Conservation (phyloP, 2,888 invertebrate species). For the Morinoia aosen region DNA sequence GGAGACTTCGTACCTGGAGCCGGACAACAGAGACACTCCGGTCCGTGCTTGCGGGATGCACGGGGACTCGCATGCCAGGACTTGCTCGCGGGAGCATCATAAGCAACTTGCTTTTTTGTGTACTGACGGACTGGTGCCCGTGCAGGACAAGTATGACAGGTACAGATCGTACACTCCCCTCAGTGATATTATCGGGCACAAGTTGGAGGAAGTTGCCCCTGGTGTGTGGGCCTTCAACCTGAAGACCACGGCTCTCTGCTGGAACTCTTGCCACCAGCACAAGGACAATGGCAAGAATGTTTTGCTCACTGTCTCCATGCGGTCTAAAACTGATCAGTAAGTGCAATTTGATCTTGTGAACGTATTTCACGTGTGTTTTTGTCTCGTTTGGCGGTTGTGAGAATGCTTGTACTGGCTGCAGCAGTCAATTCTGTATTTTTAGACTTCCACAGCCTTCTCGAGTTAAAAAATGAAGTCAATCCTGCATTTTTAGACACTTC, state of each 20-base stretch:
- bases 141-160: background rate
- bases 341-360: background rate
- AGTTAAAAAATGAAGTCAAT: too few relatives aligned
- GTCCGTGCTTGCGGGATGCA: background rate
- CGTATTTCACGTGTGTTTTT: background rate
- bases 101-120: background rate
- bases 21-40: background rate
- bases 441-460: too few relatives aligned
- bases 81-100: background rate
- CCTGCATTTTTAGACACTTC: too few relatives aligned
- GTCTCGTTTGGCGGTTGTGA: background rate
- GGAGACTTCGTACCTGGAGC: background rate
- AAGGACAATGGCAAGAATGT: background rate
- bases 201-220: background rate
- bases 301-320: background rate
- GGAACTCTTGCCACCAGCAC: background rate
- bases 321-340: background rate
- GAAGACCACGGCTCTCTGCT: background rate
- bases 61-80: background rate
- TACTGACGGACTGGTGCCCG: background rate
- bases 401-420: background rate
- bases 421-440: too few relatives aligned
- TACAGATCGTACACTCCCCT: background rate
- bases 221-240: background rate
- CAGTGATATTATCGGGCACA: background rate